Base-by-base conservation (phyloP, 2,888 invertebrate genomes). In the Hydriomena furcata region DNA sequence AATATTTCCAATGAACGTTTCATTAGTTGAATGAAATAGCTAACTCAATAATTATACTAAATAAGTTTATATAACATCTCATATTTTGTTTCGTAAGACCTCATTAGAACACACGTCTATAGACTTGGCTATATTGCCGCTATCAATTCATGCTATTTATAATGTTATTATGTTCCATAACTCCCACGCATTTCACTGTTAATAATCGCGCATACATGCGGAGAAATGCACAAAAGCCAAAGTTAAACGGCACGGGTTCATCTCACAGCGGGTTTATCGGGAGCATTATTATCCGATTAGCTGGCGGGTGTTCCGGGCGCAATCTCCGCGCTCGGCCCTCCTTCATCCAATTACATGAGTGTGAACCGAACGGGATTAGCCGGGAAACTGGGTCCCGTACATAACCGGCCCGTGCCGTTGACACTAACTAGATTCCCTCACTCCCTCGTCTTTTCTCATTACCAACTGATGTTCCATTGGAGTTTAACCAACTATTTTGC, bases 341-440 rank as follows among this genome's bases (percentile, higher is more conserved):
- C 82, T 84, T 85, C 81, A 86, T 88, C 85, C 86, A 85, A 88
- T 87, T 86, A 88, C 79, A 76, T 60, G 79, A 84, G 85, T 84
- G 87, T 85, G 85, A 85, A 83, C 83, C 77, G 78, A 73, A 73
- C 76, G 74, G 80, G 81, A 82, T 84, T 84, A 84, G 69, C 72
- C 70, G 69, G 73, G 79, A 66, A 71, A 69, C 68, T 65, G 63
- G 61, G 67, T 58, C 66, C 66, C 66, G 66, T 55, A 64, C 65
- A 62, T 66, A 64, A 63, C 68, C 66, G 64, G 61, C 61, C 61
- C 55, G 62, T 63, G 66, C 65, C 61, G 68, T 65, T 69, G 63
- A 70, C 68, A 64, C 66, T 66, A 68, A 72, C 68, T 65, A 61
- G 63, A 65, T 71, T 65, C 53, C 49, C 59, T 50, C 50, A 65